phyloP scores from a whole-genome alignment of 2,797 vertebrate species.

The Acrossocheilus fasciatus region DNA sequence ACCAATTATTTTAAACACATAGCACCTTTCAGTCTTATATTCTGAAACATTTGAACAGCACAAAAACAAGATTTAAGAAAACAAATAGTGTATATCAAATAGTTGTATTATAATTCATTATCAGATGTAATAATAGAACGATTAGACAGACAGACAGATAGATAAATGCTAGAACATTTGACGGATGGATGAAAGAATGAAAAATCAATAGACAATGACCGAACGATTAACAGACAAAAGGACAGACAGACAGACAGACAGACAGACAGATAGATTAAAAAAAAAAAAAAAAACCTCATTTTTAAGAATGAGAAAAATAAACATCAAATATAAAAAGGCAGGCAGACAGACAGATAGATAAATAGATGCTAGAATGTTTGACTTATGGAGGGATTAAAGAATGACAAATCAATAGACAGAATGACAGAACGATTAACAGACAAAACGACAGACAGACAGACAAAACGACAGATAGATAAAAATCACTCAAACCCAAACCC shows the following conservation, averaged over 20 bases:
- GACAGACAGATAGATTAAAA: rapidly evolving
- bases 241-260: rapidly evolving
- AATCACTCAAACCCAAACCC: rapidly evolving
- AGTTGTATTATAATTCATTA: neutral
- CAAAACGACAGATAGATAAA: rapidly evolving
- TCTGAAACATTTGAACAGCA: neutral
- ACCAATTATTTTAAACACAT: neutral
- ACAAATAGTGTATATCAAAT: neutral
- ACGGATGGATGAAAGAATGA: too few species aligned
- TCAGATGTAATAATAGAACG: neutral
- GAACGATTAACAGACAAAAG: neutral
- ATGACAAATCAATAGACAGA: neutral
- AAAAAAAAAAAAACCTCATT: neutral
- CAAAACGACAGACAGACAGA: neutral
- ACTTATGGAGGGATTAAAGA: neutral
- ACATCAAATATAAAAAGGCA: too few species aligned
- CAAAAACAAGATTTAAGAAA: neutral
- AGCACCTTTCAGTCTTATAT: neutral
- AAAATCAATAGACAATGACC: neutral
- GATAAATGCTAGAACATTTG: neutral
- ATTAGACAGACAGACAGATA: neutral
- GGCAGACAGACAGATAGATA: neutral
- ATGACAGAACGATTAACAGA: neutral
- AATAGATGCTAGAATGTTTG: neutral
- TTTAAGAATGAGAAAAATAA: neutral